Conservation (phyloP, 2,888 invertebrate species). For the Phoenoteleia sp. region DNA sequence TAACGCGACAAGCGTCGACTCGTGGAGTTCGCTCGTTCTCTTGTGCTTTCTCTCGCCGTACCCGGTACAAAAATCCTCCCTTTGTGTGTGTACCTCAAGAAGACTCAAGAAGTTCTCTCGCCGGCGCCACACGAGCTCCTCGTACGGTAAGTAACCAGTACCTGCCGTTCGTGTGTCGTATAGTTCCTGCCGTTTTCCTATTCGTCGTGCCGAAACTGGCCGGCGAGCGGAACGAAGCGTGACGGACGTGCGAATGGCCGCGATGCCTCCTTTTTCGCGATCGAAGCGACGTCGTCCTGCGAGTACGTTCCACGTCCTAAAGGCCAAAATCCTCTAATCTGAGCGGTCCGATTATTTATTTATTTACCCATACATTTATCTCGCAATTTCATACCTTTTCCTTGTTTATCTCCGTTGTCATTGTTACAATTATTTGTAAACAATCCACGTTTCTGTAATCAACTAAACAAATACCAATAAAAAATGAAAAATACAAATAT, state of each 20-base stretch:
- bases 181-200: slow-evolving; percentile 10
- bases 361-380: no score
- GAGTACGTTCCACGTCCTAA: neutral
- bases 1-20: slow-evolving; percentile 76
- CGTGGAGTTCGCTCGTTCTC: slow-evolving; percentile 38
- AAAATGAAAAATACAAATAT: no score
- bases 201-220: slow-evolving; percentile 54
- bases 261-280: slow-evolving; percentile 66
- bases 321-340: no score
- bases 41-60: neutral
- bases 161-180: slow-evolving; percentile 8
- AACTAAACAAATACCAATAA: no score
- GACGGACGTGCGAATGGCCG: slow-evolving; percentile 72
- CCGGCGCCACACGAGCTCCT: slow-evolving; percentile 46
- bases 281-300: slow-evolving; percentile 67
- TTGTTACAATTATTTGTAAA: no score
- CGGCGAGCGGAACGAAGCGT: slow-evolving; percentile 71
- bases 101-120: slow-evolving; percentile 28
- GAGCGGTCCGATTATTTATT: no score
- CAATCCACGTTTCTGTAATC: no score
- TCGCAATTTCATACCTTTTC: no score
- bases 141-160: slow-evolving; percentile 51
- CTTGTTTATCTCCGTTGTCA: no score
- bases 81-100: neutral
- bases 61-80: neutral